These are phyloP conservation scores for Cyanoramphus novaezelandiae DNA, from an alignment of 2,113 vertebrate species.

Conservation along the genomic window DNA sequence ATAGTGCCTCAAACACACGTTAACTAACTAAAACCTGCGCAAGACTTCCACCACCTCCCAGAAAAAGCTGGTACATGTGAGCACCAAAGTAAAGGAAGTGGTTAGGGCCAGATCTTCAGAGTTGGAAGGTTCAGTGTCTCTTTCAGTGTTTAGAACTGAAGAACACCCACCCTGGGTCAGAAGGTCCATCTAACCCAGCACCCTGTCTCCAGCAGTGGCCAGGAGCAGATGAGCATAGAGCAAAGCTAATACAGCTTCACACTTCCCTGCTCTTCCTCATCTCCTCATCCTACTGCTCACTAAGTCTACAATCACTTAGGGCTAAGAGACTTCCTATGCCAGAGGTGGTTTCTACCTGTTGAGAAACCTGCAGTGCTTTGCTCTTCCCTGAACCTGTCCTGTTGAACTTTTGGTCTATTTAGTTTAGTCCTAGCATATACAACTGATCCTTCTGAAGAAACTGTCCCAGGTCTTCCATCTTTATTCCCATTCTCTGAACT, in stretches of 20 bases:
- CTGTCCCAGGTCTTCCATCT: not conserved
- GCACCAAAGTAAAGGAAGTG: not conserved
- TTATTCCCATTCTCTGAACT: not conserved
- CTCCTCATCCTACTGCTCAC: not conserved
- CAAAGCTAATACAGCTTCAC: not conserved
- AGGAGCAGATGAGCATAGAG: not conserved
- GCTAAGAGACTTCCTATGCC: not conserved
- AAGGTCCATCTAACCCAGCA: not conserved
- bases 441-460: not conserved
- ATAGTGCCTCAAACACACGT: not conserved
- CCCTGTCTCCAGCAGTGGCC: not conserved
- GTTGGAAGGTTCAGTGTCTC: not conserved
- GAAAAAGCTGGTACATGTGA: not conserved
- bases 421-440: not conserved
- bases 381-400: not conserved
- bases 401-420: not conserved
- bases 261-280: not conserved
- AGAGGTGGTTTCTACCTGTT: not conserved
- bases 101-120: not conserved
- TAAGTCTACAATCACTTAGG: not conserved
- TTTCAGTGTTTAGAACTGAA: not conserved
- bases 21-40: not conserved
- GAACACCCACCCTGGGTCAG: not conserved
- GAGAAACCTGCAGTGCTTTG: not conserved
- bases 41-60: not conserved